phyloP scores from a whole-genome alignment of 2,113 vertebrate genomes.

The Muntiacus muntjak region DNA sequence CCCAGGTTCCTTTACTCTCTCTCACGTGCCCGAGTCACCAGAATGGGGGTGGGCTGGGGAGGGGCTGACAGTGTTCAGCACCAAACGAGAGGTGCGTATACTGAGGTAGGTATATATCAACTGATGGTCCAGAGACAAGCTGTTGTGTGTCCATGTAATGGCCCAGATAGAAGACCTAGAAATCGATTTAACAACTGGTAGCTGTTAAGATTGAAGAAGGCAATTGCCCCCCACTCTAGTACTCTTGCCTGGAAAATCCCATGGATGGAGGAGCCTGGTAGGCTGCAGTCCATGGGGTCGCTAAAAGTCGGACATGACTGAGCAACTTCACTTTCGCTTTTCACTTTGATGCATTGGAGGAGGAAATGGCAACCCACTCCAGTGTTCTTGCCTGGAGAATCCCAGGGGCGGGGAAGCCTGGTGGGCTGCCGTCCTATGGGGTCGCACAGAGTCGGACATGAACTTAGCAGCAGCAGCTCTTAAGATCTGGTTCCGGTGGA shows the following conservation, averaged over 20 bases:
- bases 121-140: neutral
- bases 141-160: neutral
- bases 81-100: neutral
- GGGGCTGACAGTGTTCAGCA: neutral
- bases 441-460: too few relatives aligned
- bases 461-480: neutral
- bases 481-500: neutral
- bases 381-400: too few relatives aligned
- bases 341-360: too few relatives aligned
- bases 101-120: neutral
- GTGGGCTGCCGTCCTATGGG: too few relatives aligned
- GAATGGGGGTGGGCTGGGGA: neutral
- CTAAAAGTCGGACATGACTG: too few relatives aligned
- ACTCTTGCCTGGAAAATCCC: too few relatives aligned
- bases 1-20: neutral
- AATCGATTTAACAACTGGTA: neutral
- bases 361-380: too few relatives aligned
- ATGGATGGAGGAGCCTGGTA: too few relatives aligned
- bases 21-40: neutral
- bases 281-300: too few relatives aligned
- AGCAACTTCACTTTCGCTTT: too few relatives aligned
- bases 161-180: neutral
- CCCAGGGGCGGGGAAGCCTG: too few relatives aligned
- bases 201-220: neutral
- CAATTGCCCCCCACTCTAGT: too few relatives aligned